Evolutionary conservation across 2,888 invertebrate genomes (phyloP), one percentile per base, ranked within the genome.

Genomic region (Dendrolimus pini): DNA sequence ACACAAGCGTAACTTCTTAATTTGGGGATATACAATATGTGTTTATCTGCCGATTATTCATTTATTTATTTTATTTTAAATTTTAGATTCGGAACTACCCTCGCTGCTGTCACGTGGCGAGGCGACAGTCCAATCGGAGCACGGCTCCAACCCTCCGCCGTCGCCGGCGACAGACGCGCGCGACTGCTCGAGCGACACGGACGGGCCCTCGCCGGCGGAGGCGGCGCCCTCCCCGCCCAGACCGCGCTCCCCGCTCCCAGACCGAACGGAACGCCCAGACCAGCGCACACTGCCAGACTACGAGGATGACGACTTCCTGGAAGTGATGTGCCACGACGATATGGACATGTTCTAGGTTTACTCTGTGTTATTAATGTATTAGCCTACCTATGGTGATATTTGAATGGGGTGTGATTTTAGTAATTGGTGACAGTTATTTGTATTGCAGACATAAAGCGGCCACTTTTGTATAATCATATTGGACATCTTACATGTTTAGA

Each of bases 111-210:
- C 93, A 0, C 89, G 93, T 60, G 93, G 93, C 14, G 94, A 94
- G 73, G 83, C 92, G 52, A 77, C 83, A 0, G 84, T 78, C 41
- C 90, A 92, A 59, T 93, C 93, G 30, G 91, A 92, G 72, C 92
- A 91, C 67, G 89, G 92, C 56, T 93, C 93, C 1, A 96, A 96
- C 85, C 96, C 96, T 55, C 96, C 96, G 10, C 96, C 96, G 7
- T 96, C 96, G 41, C 96, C 96, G 0, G 96, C 94, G 47, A 95
- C 95, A 0, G 95, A 95, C 78, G 93, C 94, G 13, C 93, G 93
- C 60, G 93, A 93, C 54, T 90, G 93, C 71, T 94, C 94, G 65
- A 93, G 93, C 59, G 94, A 94, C 72, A 92, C 93, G n/a, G 93
- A 92, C 75, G 84, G 85, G 0, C 87, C 86, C 59, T 91, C 91